These are phyloP conservation scores for Nycticryphes semicollaris DNA, from an alignment of 2,113 vertebrate genomes.

Conservation along the genomic window DNA sequence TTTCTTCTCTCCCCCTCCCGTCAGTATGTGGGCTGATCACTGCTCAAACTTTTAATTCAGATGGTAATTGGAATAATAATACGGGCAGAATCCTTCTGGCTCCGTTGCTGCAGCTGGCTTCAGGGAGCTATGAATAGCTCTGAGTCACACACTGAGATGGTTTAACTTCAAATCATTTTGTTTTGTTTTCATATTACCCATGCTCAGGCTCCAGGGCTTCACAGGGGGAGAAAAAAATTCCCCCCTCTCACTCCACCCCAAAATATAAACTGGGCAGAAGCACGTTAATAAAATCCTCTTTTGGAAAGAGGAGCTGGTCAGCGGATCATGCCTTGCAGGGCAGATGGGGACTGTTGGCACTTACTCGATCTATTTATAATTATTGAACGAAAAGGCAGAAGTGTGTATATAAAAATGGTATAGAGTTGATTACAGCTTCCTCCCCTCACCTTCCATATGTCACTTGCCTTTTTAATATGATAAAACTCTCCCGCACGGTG, in stretches of 20 bases:
- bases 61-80: constrained; percentile 90
- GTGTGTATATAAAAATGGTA: constrained; percentile 69
- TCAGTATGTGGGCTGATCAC: constrained; percentile 79
- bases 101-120: constrained; percentile 83
- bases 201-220: constrained; percentile 43
- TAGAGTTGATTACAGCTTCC: constrained; percentile 63
- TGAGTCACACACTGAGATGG: constrained; percentile 81
- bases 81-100: constrained; percentile 83
- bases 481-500: constrained; percentile 17
- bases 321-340: not conserved
- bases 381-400: constrained; percentile 68
- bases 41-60: constrained; percentile 88
- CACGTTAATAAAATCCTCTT: not conserved
- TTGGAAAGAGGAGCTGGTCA: constrained; percentile 47
- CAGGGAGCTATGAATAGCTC: constrained; percentile 83
- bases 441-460: constrained; percentile 69
- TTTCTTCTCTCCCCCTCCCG: constrained; percentile 71
- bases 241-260: constrained; percentile 20
- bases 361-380: constrained; percentile 69
- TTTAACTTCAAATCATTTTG: constrained; percentile 75
- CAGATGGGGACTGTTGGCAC: constrained; percentile 71
- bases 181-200: constrained; percentile 65
- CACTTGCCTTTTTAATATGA: constrained; percentile 64
- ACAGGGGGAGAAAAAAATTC: not conserved
- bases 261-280: constrained; percentile 5